phyloP scores from a whole-genome alignment of 1,140 invertebrate genomes.

The Nasonia longicornis region DNA sequence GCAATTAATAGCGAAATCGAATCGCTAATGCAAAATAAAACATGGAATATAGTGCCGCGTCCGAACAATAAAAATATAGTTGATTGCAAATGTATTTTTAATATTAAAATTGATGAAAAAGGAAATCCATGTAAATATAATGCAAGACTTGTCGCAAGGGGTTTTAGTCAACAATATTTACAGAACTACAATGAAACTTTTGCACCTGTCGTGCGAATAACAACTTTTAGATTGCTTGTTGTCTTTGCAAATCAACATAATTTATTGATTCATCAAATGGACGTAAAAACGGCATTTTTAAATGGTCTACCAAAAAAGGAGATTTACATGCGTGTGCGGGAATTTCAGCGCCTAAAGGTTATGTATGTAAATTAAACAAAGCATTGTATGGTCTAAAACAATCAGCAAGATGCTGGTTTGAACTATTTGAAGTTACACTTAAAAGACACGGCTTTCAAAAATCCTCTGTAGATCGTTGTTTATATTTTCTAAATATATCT shows the following conservation, averaged over 20 bases:
- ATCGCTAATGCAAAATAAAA: not conserved
- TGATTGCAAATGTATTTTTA: constrained; percentile 35
- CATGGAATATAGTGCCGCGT: not conserved
- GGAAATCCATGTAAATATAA: constrained; percentile 9
- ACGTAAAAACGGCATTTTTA: constrained; percentile 52
- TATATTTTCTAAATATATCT: constrained; percentile 4
- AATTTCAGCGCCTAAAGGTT: not conserved
- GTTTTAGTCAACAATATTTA: constrained; percentile 46
- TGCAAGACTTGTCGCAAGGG: constrained; percentile 14
- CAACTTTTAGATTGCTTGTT: not conserved
- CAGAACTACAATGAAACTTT: constrained; percentile 55
- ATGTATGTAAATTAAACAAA: constrained; percentile 22
- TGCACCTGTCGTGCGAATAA: constrained; percentile 49
- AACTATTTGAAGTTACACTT: not conserved
- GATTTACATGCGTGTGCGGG: constrained; percentile 58
- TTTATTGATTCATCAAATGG: constrained; percentile 6
- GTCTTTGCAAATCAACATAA: constrained; percentile 5
- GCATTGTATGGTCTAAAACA: constrained; percentile 12
- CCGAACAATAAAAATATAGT: constrained; percentile 24
- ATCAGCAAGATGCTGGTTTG: not conserved
- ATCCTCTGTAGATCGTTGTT: not conserved
- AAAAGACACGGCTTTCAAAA: not conserved
- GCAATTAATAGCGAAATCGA: not conserved
- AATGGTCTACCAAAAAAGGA: constrained; percentile 56
- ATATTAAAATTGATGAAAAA: constrained; percentile 29